These are phyloP conservation scores for Timandra comae DNA, from an alignment of 2,888 invertebrate species.

Conservation along the genomic window DNA sequence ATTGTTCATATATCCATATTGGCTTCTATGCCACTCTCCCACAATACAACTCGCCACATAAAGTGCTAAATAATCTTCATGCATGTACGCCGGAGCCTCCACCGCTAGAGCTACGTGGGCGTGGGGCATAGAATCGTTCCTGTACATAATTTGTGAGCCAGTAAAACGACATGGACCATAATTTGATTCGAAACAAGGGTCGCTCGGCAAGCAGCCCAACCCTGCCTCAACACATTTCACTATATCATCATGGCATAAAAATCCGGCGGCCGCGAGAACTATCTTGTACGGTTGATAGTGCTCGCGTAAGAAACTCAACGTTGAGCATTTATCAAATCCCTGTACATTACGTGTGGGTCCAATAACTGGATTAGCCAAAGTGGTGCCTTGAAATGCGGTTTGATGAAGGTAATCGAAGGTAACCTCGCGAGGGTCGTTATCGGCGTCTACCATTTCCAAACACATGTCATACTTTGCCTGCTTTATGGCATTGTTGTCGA, in stretches of 20 bases:
- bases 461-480: constrained; percentile 46
- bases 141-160: constrained; percentile 89
- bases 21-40: constrained; percentile 93
- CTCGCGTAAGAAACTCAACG: constrained; percentile 85
- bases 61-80: constrained; percentile 92
- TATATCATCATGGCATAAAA: constrained; percentile 90
- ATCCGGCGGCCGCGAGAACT: constrained; percentile 95
- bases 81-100: constrained; percentile 93
- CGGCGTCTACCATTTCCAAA: constrained; percentile 50
- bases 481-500: constrained; percentile 40
- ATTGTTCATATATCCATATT: constrained; percentile 89
- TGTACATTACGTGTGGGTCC: constrained; percentile 83
- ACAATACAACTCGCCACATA: constrained; percentile 95
- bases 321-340: constrained; percentile 79
- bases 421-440: constrained; percentile 36
- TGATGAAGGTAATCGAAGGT: constrained; percentile 59
- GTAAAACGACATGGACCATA: constrained; percentile 83
- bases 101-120: constrained; percentile 94
- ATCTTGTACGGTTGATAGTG: constrained; percentile 93
- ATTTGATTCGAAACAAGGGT: constrained; percentile 58
- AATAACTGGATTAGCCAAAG: constrained; percentile 48
- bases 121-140: constrained; percentile 92
- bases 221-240: constrained; percentile 84
- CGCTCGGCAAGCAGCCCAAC: constrained; percentile 78
- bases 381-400: constrained; percentile 65